Conservation (phyloP, 35 echinoderm and acorn worm species). For the Ptychodera flava region DNA sequence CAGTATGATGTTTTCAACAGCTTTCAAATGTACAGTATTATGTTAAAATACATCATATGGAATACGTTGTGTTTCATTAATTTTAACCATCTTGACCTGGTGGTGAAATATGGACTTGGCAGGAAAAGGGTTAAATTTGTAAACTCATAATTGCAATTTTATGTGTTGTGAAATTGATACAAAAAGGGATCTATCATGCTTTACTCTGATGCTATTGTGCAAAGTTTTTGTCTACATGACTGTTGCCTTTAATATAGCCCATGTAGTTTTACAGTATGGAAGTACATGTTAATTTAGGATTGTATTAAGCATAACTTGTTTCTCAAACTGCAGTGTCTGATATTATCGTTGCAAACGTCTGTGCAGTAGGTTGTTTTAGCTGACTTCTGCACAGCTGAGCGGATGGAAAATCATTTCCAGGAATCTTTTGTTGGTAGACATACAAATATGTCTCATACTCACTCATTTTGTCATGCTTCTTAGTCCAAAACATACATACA, state of each 20-base stretch:
- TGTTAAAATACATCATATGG: too few relatives aligned
- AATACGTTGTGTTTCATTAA: too few relatives aligned
- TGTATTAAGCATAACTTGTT: not conserved
- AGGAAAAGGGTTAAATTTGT: too few relatives aligned
- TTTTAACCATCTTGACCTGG: too few relatives aligned
- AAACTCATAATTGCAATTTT: not conserved
- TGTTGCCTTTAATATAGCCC: not conserved
- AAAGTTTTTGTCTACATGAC: not conserved
- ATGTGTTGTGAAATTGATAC: not conserved
- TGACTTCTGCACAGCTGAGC: not conserved
- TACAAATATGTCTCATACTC: not conserved
- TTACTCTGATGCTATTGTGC: not conserved
- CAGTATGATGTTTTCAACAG: too few relatives aligned
- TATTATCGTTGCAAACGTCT: not conserved
- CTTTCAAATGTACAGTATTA: too few relatives aligned
- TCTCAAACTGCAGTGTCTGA: not conserved
- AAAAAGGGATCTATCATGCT: conserved; percentile 17
- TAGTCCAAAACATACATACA: too few relatives aligned
- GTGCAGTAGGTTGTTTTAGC: not conserved
- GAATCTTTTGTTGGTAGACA: not conserved
- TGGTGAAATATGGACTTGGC: too few relatives aligned
- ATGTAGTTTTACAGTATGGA: not conserved
- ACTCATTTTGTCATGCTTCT: not conserved
- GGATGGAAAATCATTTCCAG: not conserved
- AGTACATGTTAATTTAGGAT: not conserved